Base-by-base conservation (phyloP, 37 sponge, comb jelly and placozoan genomes). In the Cliona cf. orientalis region DNA sequence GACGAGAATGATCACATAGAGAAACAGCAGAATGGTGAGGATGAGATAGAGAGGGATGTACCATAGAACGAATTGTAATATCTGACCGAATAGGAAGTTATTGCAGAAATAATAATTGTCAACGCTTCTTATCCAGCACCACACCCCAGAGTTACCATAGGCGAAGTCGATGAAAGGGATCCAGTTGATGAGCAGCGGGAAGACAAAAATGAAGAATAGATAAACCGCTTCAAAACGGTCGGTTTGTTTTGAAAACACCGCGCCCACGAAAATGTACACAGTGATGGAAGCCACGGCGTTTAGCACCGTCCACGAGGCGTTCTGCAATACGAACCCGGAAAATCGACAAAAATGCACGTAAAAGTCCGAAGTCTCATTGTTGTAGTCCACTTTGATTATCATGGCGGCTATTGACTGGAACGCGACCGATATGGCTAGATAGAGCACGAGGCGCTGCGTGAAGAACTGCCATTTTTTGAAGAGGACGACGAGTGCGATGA, bases 401-500 rank as follows among this genome's bases (percentile, higher is more conserved):
- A 75, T 72, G 36, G 42, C 33, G 2, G 82, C 67, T 19, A 91
- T 25, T 6, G 83, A 45, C 23, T 81, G 46, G 2, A 84, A 19
- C 5, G 85, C 29, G 3, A 78, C 80, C 0, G 90, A 58, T 1
- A 94, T 73, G 12, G 74, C 45, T 19, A 87, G 79, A 63, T 94
- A 90, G 4, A 94, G 78, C 31, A 94, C 69, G 36, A 94, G 84
- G 19, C 94, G 66, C 56, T 94, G 94, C 1, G 42, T 42, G 84
- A 89, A 86, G 70, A 90, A 42, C 46, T 59, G 23, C 71, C 84
- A 87, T 45, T 94, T 94, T 71, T 86, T 89, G 87, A 90, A 86
- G 43, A 89, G 80, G 34, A 84, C 9, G 59, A 90, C 76, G 41
- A 90, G 36, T 35, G 75, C 33, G 34, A 90, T 72, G 72, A 84